These are phyloP conservation scores for Chrosomus eos DNA, from an alignment of 2,797 vertebrate genomes.

Conservation along the genomic window DNA sequence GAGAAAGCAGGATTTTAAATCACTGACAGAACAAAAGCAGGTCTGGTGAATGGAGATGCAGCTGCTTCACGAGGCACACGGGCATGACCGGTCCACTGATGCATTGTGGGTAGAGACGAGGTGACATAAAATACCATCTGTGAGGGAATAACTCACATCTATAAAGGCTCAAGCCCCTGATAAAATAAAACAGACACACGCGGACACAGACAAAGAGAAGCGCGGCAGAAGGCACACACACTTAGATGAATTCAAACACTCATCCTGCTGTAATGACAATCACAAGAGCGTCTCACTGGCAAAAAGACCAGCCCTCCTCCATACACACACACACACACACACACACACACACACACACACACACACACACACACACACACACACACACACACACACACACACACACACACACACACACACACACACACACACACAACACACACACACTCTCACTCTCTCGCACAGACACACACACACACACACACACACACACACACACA, in stretches of 20 bases:
- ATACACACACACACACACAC: neutral
- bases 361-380: too few species aligned
- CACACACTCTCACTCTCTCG: too few species aligned
- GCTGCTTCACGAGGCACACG: constrained; percentile 10
- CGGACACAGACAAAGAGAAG: neutral
- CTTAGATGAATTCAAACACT: neutral
- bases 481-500: too few species aligned
- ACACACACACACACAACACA: too few species aligned
- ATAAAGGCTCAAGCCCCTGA: neutral
- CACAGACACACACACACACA: too few species aligned
- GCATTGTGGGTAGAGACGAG: constrained; percentile 35
- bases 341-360: too few species aligned
- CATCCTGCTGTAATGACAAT: constrained; percentile 22
- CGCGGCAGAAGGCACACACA: neutral
- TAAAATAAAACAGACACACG: constrained; percentile 16
- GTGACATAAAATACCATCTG: constrained; percentile 46
- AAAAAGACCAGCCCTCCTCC: neutral
- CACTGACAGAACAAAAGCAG: constrained; percentile 3
- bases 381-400: too few species aligned
- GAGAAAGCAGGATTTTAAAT: neutral
- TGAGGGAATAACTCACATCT: constrained; percentile 27
- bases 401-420: too few species aligned
- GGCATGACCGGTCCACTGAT: neutral
- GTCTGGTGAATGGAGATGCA: neutral
- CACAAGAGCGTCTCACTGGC: constrained; percentile 40